Percentiles rank a stretch among this genome's conserved stretches.
Evolutionary conservation across 2,797 vertebrate genomes (phyloP).

Genomic region (Garrulus glandarius): DNA sequence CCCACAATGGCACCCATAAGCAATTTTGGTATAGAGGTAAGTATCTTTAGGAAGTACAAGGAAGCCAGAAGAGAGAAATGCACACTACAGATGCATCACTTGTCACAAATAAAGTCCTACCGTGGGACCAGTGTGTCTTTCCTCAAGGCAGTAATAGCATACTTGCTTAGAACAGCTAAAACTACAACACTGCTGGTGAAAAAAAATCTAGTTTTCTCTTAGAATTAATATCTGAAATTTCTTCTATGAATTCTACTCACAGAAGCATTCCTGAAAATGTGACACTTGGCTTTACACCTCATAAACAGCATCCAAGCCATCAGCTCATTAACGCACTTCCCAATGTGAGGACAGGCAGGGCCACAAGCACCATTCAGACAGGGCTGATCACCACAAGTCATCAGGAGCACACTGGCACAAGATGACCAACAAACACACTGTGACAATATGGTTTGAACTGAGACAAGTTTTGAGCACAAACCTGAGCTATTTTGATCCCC

Average conservation of each 20-base stretch:
- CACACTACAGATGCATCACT: background rate
- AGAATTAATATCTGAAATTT: background rate
- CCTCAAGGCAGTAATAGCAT: background rate
- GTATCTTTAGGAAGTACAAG: background rate
- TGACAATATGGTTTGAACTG: background rate
- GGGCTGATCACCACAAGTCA: background rate
- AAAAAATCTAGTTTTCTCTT: background rate
- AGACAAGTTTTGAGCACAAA: background rate
- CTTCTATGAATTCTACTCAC: background rate
- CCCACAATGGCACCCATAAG: background rate
- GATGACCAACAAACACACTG: background rate
- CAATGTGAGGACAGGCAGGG: background rate
- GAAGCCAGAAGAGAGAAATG: background rate
- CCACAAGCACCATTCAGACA: fast-evolving
- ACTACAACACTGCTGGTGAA: background rate
- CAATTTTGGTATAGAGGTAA: background rate
- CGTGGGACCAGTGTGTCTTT: background rate
- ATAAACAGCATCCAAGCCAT: background rate
- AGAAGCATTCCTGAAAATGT: background rate
- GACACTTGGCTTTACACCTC: background rate
- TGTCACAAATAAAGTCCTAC: background rate
- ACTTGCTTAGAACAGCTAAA: background rate
- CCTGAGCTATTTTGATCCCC: background rate
- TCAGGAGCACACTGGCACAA: background rate
- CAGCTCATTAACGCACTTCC: background rate